phyloP scores from a whole-genome alignment of 2,888 invertebrate species.

The Drosophila helvetica region DNA sequence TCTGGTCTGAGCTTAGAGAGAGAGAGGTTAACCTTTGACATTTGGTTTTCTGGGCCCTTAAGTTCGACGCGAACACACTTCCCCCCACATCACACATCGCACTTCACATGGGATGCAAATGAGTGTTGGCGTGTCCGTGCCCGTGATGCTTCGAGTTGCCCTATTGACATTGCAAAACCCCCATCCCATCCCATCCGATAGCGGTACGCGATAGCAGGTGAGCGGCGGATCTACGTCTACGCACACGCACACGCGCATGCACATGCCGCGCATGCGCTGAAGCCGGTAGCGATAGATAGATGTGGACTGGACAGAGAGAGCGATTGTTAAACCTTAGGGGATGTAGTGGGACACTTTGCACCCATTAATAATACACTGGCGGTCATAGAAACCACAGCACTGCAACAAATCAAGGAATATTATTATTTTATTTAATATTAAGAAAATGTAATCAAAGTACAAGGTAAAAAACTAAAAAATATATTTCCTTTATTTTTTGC shows the following conservation, averaged over 20 bases:
- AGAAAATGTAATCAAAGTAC: no score
- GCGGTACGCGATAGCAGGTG: constrained; percentile 19
- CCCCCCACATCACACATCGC: constrained; percentile 1
- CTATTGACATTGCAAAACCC: constrained; percentile 76
- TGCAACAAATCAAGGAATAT: no score
- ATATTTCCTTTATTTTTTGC: no score
- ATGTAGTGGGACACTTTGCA: neutral
- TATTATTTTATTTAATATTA: no score
- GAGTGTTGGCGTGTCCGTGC: constrained; percentile 61
- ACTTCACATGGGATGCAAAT: constrained; percentile 33
- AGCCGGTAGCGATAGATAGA: neutral
- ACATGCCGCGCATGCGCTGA: neutral
- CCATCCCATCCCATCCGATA: constrained; percentile 27
- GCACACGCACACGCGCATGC: constrained; percentile 34
- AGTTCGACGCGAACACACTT: constrained; percentile 2
- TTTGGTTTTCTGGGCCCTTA: constrained; percentile 27
- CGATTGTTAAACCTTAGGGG: constrained; percentile 23
- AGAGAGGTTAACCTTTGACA: constrained; percentile 39
- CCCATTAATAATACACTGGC: no score
- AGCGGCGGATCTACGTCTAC: constrained; percentile 16
- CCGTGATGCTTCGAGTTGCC: constrained; percentile 38
- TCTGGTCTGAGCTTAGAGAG: neutral
- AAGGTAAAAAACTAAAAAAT: no score
- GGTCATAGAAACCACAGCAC: no score
- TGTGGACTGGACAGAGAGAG: constrained; percentile 12